These are phyloP conservation scores for Drosophila ustulata DNA, from an alignment of 2,888 invertebrate species.

Conservation along the genomic window DNA sequence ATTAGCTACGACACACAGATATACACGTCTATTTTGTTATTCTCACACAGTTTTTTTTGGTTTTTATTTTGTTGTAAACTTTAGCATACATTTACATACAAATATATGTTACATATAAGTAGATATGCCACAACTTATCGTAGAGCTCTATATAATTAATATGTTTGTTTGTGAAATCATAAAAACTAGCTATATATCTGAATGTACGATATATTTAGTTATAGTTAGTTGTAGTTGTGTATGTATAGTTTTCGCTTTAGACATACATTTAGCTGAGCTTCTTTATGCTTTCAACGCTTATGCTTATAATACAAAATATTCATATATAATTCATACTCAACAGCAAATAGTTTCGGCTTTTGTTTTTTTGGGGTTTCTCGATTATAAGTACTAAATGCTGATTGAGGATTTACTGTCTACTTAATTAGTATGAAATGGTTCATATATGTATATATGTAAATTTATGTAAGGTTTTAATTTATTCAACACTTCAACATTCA, in stretches of 20 bases:
- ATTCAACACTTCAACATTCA: slow-evolving; percentile 67
- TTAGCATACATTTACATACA: slow-evolving; percentile 73
- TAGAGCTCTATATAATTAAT: slow-evolving; percentile 31
- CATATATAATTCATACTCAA: slow-evolving; percentile 35
- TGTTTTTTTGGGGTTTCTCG: not conserved
- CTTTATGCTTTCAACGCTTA: slow-evolving; percentile 52
- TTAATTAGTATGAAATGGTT: slow-evolving; percentile 41
- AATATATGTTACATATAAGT: slow-evolving; percentile 65
- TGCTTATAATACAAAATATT: slow-evolving; percentile 24
- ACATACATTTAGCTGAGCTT: slow-evolving; percentile 61
- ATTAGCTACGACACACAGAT: slow-evolving; percentile 2
- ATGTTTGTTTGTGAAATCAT: slow-evolving; percentile 30
- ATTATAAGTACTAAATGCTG: slow-evolving; percentile 35
- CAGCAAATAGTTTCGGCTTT: slow-evolving; percentile 42
- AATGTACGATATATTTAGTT: slow-evolving; percentile 21
- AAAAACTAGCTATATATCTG: slow-evolving; percentile 50
- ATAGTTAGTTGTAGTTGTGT: slow-evolving; percentile 24
- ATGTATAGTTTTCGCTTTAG: slow-evolving; percentile 25
- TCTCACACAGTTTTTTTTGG: slow-evolving; percentile 43
- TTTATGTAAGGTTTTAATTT: slow-evolving; percentile 25
- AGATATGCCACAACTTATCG: slow-evolving; percentile 69
- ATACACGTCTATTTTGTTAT: not conserved
- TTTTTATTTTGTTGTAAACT: slow-evolving; percentile 61
- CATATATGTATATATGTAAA: slow-evolving; percentile 46
- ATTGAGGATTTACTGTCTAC: slow-evolving; percentile 35